Evolutionary conservation across 2,797 vertebrate genomes (phyloP).

Genomic region (Cossypha dichroa): DNA sequence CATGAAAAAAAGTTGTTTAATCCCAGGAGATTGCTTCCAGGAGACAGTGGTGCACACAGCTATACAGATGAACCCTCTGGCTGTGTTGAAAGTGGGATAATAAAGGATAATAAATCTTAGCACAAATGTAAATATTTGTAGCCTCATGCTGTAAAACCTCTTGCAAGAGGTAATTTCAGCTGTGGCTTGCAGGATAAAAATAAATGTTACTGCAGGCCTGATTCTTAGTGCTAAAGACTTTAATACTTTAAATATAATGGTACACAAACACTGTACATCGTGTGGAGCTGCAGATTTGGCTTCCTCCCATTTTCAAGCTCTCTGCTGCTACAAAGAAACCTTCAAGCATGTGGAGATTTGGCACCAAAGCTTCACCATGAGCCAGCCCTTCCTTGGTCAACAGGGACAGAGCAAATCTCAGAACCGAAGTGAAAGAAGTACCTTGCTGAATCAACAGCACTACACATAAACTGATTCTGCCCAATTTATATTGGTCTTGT

Average conservation of each 20-base stretch:
- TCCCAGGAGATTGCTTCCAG: neutral
- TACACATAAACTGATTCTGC: neutral
- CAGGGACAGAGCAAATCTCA: neutral
- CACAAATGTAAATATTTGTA: neutral
- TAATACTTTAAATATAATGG: neutral
- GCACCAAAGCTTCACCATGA: neutral
- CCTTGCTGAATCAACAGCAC: neutral
- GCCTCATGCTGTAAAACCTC: neutral
- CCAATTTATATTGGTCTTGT: neutral
- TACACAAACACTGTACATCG: neutral
- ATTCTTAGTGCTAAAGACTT: neutral
- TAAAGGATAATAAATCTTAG: neutral
- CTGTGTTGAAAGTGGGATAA: neutral
- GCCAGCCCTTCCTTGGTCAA: neutral
- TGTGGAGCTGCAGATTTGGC: neutral
- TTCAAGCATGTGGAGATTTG: rapidly evolving
- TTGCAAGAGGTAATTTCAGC: neutral
- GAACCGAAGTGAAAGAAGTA: neutral
- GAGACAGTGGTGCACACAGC: neutral
- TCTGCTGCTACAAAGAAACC: neutral
- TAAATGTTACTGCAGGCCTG: neutral
- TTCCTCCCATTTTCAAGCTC: neutral
- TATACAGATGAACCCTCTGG: neutral
- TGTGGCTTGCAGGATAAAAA: neutral
- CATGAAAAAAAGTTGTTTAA: neutral